Conservation (phyloP, 30 jellyfish, hydroid and myxozoan species). For the Nemopilema nomurai region DNA sequence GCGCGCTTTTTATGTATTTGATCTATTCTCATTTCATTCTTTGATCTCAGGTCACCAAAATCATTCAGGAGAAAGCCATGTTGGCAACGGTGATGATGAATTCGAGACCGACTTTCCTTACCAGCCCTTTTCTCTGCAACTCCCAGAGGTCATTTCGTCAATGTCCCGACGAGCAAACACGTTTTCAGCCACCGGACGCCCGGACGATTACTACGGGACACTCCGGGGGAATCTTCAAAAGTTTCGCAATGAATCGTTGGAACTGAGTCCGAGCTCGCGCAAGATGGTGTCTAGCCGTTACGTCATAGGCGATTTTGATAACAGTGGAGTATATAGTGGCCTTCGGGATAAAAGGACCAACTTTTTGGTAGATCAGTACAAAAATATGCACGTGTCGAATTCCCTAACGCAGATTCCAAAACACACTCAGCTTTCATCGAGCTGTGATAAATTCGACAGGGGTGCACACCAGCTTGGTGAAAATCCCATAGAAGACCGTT, state of each 20-base stretch:
- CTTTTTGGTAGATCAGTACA: slow-evolving; percentile 6
- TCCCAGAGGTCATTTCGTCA: slow-evolving; percentile 1
- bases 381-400: slow-evolving; percentile 33
- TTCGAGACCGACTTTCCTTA: background rate
- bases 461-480: background rate
- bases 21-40: background rate
- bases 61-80: background rate
- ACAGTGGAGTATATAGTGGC: slow-evolving; percentile 84
- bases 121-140: slow-evolving; percentile 4
- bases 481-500: background rate
- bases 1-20: too few species aligned
- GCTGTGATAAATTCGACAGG: slow-evolving; percentile 32
- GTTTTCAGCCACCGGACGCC: slow-evolving; percentile 1
- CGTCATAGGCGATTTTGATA: slow-evolving; percentile 87
- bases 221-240: slow-evolving; percentile 9
- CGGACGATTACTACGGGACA: slow-evolving; percentile 5
- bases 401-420: slow-evolving; percentile 52
- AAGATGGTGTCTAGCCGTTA: slow-evolving; percentile 43
- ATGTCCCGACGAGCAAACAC: slow-evolving; percentile 35
- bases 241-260: slow-evolving; percentile 7
- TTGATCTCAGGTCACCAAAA: background rate
- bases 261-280: slow-evolving; percentile 32
- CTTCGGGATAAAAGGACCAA: slow-evolving; percentile 27
- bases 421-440: slow-evolving; percentile 12
- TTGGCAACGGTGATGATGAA: slow-evolving; percentile 5